Evolutionary conservation across 2,113 vertebrate genomes (phyloP), one percentile per base, ranked within the genome.

Genomic region (Onychostruthus taczanowskii): DNA sequence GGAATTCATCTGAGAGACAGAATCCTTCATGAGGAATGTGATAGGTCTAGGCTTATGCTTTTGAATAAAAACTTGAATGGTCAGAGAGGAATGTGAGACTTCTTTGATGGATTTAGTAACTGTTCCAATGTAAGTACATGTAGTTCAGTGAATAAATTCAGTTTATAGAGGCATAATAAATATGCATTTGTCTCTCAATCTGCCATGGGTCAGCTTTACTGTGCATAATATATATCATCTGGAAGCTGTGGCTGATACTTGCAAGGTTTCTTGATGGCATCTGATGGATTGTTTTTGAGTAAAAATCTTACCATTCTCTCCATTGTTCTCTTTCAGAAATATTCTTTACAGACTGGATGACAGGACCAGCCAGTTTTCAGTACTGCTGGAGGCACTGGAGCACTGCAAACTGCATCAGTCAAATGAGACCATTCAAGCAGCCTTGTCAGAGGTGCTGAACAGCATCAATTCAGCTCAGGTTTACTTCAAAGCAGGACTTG

Each of bases 291-390:
- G 20, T 52, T 84, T 85, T 77, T 80, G 75, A 76, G 26, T 61
- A 16, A 81, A 84, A 94, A 50, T 50, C 67, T 97, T 88, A 95
- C 58, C 7, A 9, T 86, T 94, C 67, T 94, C 72, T 95, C 31
- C 39, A 77, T 87, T 96, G 95, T 94, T 97, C 93, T 91, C 93
- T 96, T 97, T 67, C 90, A 99, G 99, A 97, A 99, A 99, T 91
- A 98, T 99, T 83, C 97, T 99, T 43, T 99, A 99, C 97, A 98
- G 98, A 79, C 95, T 99, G 67, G 98, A 98, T 94, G 98, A 97
- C 90, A 98, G 97, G 94, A 98, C 96, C 35, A 95, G 96, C 46
- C 97, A 97, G 86, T 99, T 99, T 94, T 99, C 99, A 70, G 96
- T 98, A 49, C 96, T 99, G 72, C 97, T 97, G 87, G 98, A 98